Conservation (phyloP, 2,797 vertebrate genomes). For the Falco columbarius region DNA sequence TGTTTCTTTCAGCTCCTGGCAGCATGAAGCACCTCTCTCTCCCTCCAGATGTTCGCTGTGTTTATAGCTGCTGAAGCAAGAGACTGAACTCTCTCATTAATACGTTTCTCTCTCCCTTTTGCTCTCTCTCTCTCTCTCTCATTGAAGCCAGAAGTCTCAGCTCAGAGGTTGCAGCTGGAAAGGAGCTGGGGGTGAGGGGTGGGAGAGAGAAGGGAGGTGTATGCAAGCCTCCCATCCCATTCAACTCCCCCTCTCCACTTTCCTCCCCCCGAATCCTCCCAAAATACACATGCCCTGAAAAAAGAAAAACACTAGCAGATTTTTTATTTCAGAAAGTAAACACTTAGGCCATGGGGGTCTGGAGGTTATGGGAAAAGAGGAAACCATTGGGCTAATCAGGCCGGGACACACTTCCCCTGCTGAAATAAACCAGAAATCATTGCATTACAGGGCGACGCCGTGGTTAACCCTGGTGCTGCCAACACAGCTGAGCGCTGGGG, state of each 20-base stretch:
- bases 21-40: constrained; percentile 31
- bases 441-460: constrained; percentile 55
- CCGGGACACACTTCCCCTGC: constrained; percentile 94
- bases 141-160: constrained; percentile 74
- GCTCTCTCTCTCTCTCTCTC: constrained; percentile 38
- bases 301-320: constrained; percentile 89
- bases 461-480: constrained; percentile 78
- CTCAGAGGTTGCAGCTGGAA: constrained; percentile 87
- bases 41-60: constrained; percentile 82
- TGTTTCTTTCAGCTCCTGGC: constrained; percentile 72
- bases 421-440: constrained; percentile 84
- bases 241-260: constrained; percentile 56
- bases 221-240: constrained; percentile 70
- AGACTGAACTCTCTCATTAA: constrained; percentile 77
- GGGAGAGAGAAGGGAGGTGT: constrained; percentile 76
- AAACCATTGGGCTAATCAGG: constrained; percentile 98
- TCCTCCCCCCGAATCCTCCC: constrained; percentile 72
- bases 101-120: constrained; percentile 45
- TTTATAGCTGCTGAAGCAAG: constrained; percentile 81
- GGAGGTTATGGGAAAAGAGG: constrained; percentile 99
- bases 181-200: constrained; percentile 71
- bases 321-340: constrained; percentile 99
- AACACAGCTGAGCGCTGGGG: not conserved
- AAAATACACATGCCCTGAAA: constrained; percentile 81
- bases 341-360: constrained; percentile 95